Evolutionary conservation across 2,888 invertebrate genomes (phyloP), one percentile per base, ranked within the genome.

Genomic region (Polydrusus tereticollis): DNA sequence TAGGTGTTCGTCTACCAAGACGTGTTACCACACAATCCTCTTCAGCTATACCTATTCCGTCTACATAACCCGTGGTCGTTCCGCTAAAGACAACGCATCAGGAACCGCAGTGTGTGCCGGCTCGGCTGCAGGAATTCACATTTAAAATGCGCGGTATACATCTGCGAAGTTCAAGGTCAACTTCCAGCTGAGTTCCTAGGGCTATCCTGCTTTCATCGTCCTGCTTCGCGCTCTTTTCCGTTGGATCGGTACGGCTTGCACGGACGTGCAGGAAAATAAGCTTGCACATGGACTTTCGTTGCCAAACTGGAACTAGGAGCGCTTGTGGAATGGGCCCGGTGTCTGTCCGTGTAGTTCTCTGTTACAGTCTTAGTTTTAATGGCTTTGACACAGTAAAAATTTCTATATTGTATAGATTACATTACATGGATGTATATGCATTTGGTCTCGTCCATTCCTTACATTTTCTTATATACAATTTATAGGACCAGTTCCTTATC

Each of bases 131-230:
- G 57, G 65, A 65, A 65, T 65, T 65, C 55, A n/a, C 23, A 23
- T 45, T 68, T 68, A 52, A 60, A 68, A 60, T 36, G 60, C 47
- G 50, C 50, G 60, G 60, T 68, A 59, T 59, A 59, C 59, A 60
- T 60, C 59, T 60, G 45, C 68, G 63, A 74, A 74, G 74, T 74
- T 74, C 74, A 74, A 72, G 74, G 72, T 72, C 68, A 69, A 72
- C 68, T 69, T 69, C 50, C 72, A 65, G 69, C 72, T 69, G 58
- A 69, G 72, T 72, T 74, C 72, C 72, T 72, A 59, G 68, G 63
- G 62, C 63, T 72, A 50, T 70, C 71, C 67, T 62, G 59, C 63
- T 72, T 62, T 16, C 33, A 38, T 26, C 10, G 43, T 47, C 59
- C 16, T 52, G 59, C 47, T 12, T 21, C 21, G 60, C 60, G 58